Evolutionary conservation across 2,888 invertebrate species (phyloP).

Genomic region (Blastobasis adustella): DNA sequence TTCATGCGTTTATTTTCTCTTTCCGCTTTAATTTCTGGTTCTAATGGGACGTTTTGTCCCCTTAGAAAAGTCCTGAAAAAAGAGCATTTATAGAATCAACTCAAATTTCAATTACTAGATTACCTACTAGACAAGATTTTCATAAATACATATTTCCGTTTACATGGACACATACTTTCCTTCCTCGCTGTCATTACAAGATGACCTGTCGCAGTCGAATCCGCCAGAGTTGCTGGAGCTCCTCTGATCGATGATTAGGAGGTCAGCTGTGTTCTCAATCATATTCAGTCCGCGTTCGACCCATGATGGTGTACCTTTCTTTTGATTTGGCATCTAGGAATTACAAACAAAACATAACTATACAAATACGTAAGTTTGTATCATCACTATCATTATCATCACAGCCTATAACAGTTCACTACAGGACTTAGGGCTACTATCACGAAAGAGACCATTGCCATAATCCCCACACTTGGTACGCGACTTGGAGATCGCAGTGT

Average conservation of each 20-base stretch:
- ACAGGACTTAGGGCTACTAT: too few relatives aligned
- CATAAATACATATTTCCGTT: not conserved
- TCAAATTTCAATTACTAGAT: not conserved
- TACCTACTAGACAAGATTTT: too few relatives aligned
- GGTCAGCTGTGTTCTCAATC: constrained; percentile 68
- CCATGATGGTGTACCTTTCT: constrained; percentile 73
- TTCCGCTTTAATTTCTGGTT: constrained; percentile 86
- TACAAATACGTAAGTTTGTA: too few relatives aligned
- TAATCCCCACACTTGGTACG: too few relatives aligned
- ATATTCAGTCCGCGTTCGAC: constrained; percentile 73
- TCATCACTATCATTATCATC: too few relatives aligned
- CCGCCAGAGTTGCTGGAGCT: constrained; percentile 56
- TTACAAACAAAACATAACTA: not conserved
- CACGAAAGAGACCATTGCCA: too few relatives aligned
- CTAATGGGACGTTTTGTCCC: constrained; percentile 90
- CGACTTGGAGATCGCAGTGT: too few relatives aligned
- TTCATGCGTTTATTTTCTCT: constrained; percentile 87
- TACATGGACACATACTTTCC: constrained; percentile 40
- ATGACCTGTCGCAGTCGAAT: constrained; percentile 59
- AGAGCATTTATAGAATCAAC: constrained; percentile 8
- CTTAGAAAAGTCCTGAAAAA: constrained; percentile 80
- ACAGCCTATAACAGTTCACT: too few relatives aligned
- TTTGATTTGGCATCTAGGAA: constrained; percentile 62
- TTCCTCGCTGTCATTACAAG: constrained; percentile 65
- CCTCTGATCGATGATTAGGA: constrained; percentile 74